These are phyloP conservation scores for Microcebus tavaratra DNA, from an alignment of 2,113 vertebrate genomes.

Conservation along the genomic window DNA sequence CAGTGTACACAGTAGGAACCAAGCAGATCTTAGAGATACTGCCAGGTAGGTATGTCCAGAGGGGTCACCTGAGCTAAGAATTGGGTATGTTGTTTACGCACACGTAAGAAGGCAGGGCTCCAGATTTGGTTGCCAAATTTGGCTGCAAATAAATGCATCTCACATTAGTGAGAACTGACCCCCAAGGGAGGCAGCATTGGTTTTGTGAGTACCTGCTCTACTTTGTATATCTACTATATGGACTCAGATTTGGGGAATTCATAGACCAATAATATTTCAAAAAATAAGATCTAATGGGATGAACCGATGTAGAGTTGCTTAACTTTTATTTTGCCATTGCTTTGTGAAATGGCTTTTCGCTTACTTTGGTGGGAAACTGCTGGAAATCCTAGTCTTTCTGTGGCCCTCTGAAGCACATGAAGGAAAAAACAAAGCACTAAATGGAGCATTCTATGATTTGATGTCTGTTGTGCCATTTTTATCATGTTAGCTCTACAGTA, in stretches of 20 bases:
- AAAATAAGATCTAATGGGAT: not conserved
- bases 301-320: not conserved
- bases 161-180: not conserved
- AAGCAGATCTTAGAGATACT: not conserved
- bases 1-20: not conserved
- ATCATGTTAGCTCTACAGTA: not conserved
- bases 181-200: not conserved
- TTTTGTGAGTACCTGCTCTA: not conserved
- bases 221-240: not conserved
- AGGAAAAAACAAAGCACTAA: conserved; percentile 1
- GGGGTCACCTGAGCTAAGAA: not conserved
- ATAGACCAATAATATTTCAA: not conserved
- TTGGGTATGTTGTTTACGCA: not conserved
- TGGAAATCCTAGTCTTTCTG: not conserved
- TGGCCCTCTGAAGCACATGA: not conserved
- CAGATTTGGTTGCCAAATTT: not conserved
- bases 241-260: not conserved
- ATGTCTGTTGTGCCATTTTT: not conserved
- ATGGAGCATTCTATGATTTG: not conserved
- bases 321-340: not conserved
- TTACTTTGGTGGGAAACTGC: not conserved
- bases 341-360: not conserved
- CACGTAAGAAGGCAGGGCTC: not conserved
- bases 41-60: not conserved
- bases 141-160: not conserved